These are phyloP conservation scores for Cliona cf. orientalis DNA, from an alignment of 37 sponge, comb jelly and placozoan species.

Conservation along the genomic window DNA sequence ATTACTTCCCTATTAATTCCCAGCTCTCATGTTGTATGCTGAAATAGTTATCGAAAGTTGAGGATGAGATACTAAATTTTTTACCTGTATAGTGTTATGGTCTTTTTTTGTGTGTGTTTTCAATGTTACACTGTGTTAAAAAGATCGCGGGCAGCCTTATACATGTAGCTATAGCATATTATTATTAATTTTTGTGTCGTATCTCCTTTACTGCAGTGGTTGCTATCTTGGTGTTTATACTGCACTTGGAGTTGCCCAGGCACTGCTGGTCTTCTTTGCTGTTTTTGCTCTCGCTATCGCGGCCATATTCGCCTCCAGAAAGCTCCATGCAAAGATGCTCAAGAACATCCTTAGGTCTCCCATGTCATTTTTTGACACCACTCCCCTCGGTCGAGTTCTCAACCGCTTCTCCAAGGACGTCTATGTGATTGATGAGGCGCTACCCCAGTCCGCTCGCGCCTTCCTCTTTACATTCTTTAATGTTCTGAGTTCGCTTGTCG, in stretches of 20 bases:
- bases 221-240: constrained; percentile 83
- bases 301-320: constrained; percentile 60
- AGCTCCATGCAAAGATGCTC: constrained; percentile 67
- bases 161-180: too few species aligned
- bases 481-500: constrained; percentile 63
- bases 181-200: too few species aligned
- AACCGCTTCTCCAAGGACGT: constrained; percentile 97
- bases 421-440: constrained; percentile 77
- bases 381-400: constrained; percentile 90
- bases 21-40: too few species aligned
- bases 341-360: constrained; percentile 80
- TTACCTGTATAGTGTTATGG: too few species aligned
- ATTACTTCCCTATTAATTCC: too few species aligned
- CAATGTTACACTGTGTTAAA: too few species aligned
- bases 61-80: too few species aligned
- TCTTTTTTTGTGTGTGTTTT: too few species aligned
- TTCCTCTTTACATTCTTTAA: constrained; percentile 65
- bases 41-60: too few species aligned
- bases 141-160: too few species aligned
- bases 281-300: constrained; percentile 63
- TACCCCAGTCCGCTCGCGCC: constrained; percentile 79
- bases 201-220: constrained; percentile 10
- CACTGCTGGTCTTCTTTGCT: constrained; percentile 19
- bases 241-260: constrained; percentile 67
- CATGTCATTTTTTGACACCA: constrained; percentile 96